Evolutionary conservation across 2,888 invertebrate genomes (phyloP).

Genomic region (Eledone cirrhosa): DNA sequence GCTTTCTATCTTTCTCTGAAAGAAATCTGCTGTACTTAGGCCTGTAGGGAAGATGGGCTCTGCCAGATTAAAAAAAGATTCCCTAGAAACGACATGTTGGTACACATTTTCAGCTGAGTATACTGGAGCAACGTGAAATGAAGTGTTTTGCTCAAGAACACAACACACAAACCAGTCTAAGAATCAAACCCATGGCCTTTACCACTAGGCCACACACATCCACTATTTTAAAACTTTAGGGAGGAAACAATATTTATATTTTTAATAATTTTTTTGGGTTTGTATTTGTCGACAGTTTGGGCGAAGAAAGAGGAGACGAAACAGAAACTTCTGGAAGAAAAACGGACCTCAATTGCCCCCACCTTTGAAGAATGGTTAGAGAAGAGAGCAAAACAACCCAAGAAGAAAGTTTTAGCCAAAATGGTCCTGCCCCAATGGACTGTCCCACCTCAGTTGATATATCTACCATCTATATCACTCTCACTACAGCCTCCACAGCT

Average conservation of each 20-base stretch:
- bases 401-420: not conserved
- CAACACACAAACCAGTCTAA: too few species aligned
- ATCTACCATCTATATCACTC: slow-evolving; percentile 38
- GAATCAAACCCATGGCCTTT: too few species aligned
- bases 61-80: too few species aligned
- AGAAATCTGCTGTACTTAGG: too few species aligned
- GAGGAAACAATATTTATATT: not conserved
- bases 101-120: too few species aligned
- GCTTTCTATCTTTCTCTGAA: too few species aligned
- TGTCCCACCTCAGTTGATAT: slow-evolving; percentile 37
- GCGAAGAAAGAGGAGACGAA: not conserved
- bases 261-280: not conserved
- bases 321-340: not conserved
- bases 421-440: slow-evolving; percentile 36
- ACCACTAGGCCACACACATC: too few species aligned
- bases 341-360: slow-evolving; percentile 27
- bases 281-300: not conserved
- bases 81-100: too few species aligned
- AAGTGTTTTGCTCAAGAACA: too few species aligned
- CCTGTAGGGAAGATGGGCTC: too few species aligned
- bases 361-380: slow-evolving; percentile 45
- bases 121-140: too few species aligned
- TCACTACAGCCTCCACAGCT: slow-evolving; percentile 44
- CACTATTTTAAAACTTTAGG: too few species aligned
- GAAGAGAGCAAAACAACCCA: slow-evolving; percentile 37